A percentile compares a stretch with the other conserved stretches of the same genome.
phyloP scores from a whole-genome alignment of 2,113 vertebrate species.

The Stigmatopora argus region DNA sequence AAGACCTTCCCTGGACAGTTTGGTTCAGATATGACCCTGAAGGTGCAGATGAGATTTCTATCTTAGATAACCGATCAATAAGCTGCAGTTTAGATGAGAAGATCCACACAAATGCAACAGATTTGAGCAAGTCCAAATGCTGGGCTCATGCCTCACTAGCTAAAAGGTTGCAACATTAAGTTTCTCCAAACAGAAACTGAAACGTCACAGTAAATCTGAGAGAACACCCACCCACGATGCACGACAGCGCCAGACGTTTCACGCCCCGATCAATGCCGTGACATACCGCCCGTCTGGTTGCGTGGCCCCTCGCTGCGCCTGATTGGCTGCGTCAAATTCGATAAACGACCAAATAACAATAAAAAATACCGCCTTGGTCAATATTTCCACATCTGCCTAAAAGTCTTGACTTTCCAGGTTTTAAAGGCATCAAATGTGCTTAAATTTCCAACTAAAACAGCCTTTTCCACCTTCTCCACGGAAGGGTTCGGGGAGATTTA shows the following conservation, averaged over 20 bases:
- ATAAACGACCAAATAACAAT: background rate
- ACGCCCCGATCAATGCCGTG: slow-evolving; percentile 47
- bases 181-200: no score
- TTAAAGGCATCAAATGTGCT: slow-evolving; percentile 43
- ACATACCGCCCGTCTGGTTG: slow-evolving; percentile 27
- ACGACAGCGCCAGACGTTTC: slow-evolving; percentile 31
- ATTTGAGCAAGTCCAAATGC: no score
- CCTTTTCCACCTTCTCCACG: slow-evolving; percentile 36
- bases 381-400: background rate
- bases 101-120: no score
- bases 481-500: background rate
- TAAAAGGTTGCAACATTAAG: no score
- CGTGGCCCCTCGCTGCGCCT: slow-evolving; percentile 3
- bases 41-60: no score
- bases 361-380: background rate
- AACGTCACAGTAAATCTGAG: no score
- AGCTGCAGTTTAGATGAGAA: no score
- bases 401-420: background rate
- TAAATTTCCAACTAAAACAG: slow-evolving; percentile 66
- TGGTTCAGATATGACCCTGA: no score
- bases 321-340: background rate
- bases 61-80: no score
- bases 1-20: no score
- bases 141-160: no score
- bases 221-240: slow-evolving; percentile 20